Evolutionary conservation across 1,140 invertebrate species (phyloP).

Genomic region (Kradibia gibbosae): DNA sequence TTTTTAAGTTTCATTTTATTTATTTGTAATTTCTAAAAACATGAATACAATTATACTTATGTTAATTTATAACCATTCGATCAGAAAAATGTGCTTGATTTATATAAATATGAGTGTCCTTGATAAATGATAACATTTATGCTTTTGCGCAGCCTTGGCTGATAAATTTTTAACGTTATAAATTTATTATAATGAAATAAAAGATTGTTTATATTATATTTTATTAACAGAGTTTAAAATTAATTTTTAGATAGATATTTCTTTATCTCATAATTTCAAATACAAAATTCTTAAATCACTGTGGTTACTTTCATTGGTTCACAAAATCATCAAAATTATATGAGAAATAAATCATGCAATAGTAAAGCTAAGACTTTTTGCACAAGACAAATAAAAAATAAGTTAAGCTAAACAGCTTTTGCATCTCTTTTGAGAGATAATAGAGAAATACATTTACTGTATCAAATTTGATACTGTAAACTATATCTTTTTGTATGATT

Average conservation of each 20-base stretch:
- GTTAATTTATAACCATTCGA: too few relatives aligned
- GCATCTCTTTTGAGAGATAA: background rate
- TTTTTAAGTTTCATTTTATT: too few relatives aligned
- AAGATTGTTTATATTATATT: slow-evolving; percentile 19
- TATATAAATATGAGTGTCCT: background rate
- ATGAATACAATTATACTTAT: too few relatives aligned
- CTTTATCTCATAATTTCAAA: slow-evolving; percentile 28
- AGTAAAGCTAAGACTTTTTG: background rate
- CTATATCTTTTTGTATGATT: slow-evolving; percentile 14
- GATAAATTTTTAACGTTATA: slow-evolving; percentile 20
- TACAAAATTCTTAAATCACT: background rate
- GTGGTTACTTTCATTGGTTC: slow-evolving; percentile 23
- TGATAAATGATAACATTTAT: background rate
- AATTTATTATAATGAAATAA: slow-evolving; percentile 19
- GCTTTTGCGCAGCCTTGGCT: background rate
- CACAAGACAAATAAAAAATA: slow-evolving; percentile 9
- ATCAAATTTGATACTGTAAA: slow-evolving; percentile 9
- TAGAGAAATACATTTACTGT: slow-evolving; percentile 1
- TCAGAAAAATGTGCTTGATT: too few relatives aligned
- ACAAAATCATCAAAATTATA: too few relatives aligned
- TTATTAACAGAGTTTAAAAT: slow-evolving; percentile 23
- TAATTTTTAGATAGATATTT: slow-evolving; percentile 12
- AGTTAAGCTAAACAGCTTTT: background rate
- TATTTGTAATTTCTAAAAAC: too few relatives aligned
- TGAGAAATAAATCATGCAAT: background rate